Percentiles rank a stretch among this genome's conserved stretches.
Evolutionary conservation across 2,113 vertebrate species (phyloP).

Genomic region (Cricetomys ansorgei): DNA sequence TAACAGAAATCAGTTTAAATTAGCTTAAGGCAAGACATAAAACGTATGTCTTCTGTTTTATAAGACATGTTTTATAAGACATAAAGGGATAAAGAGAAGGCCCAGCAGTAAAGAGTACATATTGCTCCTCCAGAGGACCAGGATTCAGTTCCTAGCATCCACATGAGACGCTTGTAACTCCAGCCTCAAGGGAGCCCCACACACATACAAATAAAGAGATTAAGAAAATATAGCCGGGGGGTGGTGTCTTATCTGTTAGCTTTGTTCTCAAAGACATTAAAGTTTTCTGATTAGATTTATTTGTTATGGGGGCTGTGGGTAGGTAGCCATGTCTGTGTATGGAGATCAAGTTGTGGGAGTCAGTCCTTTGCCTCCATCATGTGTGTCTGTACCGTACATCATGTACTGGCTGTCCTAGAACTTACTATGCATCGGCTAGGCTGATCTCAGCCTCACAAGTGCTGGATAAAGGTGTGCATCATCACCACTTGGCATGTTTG

Average conservation of each 20-base stretch:
- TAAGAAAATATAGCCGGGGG: no score
- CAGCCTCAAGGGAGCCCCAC: no score
- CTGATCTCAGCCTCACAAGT: not conserved
- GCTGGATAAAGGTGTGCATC: not conserved
- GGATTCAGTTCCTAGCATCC: no score
- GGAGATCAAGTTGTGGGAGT: not conserved
- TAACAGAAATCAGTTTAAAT: slow-evolving; percentile 32
- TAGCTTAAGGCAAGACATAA: not conserved
- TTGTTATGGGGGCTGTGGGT: not conserved
- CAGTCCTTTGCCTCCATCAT: not conserved
- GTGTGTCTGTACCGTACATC: no score
- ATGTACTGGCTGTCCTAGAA: not conserved
- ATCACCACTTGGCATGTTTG: not conserved
- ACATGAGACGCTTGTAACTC: no score
- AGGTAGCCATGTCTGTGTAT: not conserved
- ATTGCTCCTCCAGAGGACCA: no score
- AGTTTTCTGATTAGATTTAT: not conserved
- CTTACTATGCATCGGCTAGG: not conserved
- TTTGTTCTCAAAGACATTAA: not conserved
- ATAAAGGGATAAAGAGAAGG: no score
- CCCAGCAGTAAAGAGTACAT: no score
- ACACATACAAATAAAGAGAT: no score
- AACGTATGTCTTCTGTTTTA: no score
- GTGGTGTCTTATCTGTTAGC: not conserved
- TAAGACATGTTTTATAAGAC: no score